Percentiles rank a stretch among this genome's conserved stretches.
Conservation (phyloP, 2,888 invertebrate species). For the Eupithecia vulgata region DNA sequence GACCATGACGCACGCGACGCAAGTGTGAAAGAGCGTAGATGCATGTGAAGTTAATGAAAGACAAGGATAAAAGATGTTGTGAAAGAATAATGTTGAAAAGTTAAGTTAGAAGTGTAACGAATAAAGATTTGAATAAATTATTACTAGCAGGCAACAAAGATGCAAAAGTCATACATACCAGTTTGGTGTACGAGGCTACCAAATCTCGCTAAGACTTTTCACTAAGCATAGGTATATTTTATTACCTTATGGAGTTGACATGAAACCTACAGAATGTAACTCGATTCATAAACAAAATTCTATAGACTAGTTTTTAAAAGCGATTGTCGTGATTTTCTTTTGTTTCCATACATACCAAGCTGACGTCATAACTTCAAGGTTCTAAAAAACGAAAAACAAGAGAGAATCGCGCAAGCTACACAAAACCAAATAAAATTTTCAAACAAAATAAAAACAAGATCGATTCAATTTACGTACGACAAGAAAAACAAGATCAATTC, state of each 20-base stretch:
- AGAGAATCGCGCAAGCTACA: neutral
- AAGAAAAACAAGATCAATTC: slow-evolving; percentile 5
- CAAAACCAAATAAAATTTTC: neutral
- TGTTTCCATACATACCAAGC: no score
- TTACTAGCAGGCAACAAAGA: neutral
- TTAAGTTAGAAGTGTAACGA: neutral
- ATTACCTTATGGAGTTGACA: neutral
- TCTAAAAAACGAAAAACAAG: no score
- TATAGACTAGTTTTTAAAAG: neutral
- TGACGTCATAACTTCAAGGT: no score
- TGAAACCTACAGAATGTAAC: neutral
- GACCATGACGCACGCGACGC: slow-evolving; percentile 42
- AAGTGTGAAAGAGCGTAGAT: slow-evolving; percentile 41
- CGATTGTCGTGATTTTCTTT: no score
- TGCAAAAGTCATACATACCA: neutral
- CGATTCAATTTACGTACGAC: slow-evolving; percentile 4
- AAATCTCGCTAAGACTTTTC: neutral
- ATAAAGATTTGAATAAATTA: slow-evolving; percentile 2
- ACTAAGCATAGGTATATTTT: neutral
- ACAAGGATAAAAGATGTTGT: slow-evolving; percentile 10
- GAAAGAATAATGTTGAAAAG: slow-evolving; percentile 22
- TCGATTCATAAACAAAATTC: neutral
- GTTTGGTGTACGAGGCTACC: neutral
- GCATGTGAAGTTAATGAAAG: slow-evolving; percentile 18
- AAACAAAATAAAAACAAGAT: neutral